Conservation (phyloP, 2,888 invertebrate species). For the Dicyrtoma fusca region DNA sequence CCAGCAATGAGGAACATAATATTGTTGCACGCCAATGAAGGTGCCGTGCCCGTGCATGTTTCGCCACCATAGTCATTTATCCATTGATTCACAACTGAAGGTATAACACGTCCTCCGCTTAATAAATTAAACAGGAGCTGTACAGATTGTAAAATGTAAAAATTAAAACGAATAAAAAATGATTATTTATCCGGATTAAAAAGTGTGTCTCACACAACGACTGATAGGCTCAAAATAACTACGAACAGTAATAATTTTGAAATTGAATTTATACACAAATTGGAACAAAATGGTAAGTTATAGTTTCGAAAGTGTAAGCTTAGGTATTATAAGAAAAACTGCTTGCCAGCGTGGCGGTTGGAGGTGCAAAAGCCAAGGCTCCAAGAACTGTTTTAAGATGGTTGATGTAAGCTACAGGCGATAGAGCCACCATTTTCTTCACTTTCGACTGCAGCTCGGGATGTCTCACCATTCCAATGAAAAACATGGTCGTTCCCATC, state of each 20-base stretch:
- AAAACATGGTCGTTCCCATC: not conserved
- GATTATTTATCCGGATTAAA: no score
- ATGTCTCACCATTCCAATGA: not conserved
- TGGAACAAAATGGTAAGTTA: no score
- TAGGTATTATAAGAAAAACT: no score
- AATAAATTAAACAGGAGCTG: no score
- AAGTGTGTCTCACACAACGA: no score
- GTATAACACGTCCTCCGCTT: not conserved
- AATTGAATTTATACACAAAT: no score
- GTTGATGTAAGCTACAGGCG: not conserved
- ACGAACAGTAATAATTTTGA: no score
- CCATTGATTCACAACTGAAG: not conserved
- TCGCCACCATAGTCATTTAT: not conserved
- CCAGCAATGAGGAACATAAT: not conserved
- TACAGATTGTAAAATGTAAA: no score
- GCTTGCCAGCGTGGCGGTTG: no score
- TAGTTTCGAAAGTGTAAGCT: no score
- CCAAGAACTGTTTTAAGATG: not conserved
- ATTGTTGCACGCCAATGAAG: not conserved
- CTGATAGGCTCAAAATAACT: no score
- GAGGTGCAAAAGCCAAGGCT: not conserved
- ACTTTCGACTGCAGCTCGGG: not conserved
- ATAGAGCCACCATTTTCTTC: not conserved
- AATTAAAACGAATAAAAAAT: no score
- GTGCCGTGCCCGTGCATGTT: not conserved